Conservation (phyloP, 2,888 invertebrate genomes). For the Galeruca laticollis region DNA sequence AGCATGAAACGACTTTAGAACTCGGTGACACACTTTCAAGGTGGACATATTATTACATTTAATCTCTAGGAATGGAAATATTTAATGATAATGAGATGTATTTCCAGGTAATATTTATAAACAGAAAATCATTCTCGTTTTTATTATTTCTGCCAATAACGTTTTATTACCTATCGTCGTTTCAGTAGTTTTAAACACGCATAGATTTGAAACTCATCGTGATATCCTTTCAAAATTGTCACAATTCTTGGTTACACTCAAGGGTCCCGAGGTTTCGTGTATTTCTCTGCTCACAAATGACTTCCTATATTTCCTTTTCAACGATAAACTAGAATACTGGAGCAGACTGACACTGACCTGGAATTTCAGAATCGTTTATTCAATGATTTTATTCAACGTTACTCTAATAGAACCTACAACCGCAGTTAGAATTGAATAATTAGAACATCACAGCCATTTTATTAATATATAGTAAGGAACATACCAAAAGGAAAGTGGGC, state of each 20-base stretch:
- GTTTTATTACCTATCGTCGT: too few species aligned
- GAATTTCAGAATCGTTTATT: conserved; percentile 6
- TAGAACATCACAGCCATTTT: not conserved
- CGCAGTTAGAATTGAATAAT: conserved; percentile 5
- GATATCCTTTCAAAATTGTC: not conserved
- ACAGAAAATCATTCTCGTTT: too few species aligned
- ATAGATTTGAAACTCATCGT: too few species aligned
- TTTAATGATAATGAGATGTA: too few species aligned
- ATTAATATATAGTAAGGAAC: not conserved
- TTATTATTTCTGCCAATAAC: too few species aligned
- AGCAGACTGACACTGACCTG: conserved; percentile 4
- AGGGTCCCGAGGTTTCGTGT: not conserved
- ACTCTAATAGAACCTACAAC: not conserved
- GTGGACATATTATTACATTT: too few species aligned
- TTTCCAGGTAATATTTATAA: too few species aligned
- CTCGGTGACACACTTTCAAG: too few species aligned
- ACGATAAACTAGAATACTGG: not conserved
- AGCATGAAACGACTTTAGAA: too few species aligned
- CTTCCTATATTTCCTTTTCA: not conserved
- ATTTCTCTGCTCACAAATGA: not conserved
- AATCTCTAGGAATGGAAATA: too few species aligned
- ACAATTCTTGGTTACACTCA: not conserved
- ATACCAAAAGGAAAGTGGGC: not conserved
- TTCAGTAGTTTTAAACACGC: too few species aligned
- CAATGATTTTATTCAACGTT: not conserved